These are phyloP conservation scores for Drosophila subsilvestris DNA, from an alignment of 2,888 invertebrate genomes.

Conservation along the genomic window DNA sequence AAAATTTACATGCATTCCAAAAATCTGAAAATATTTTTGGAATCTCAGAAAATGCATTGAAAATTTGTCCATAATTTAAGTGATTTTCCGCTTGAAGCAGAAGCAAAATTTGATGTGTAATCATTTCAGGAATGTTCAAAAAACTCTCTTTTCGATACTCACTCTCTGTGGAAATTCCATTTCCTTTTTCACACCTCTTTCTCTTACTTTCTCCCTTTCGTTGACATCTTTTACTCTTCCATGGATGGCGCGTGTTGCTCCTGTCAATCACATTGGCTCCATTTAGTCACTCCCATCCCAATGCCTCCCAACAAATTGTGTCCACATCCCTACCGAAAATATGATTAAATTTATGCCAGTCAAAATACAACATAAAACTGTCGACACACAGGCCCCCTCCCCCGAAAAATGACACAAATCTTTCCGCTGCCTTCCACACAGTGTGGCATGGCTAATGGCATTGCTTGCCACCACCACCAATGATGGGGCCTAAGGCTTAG, in stretches of 20 bases:
- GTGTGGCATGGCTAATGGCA: constrained; percentile 33
- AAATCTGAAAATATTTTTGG: too few species aligned
- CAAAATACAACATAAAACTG: constrained; percentile 57
- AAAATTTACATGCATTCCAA: too few species aligned
- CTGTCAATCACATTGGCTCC: constrained; percentile 30
- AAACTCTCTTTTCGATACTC: background rate
- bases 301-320: too few species aligned
- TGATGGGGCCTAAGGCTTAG: background rate
- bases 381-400: constrained; percentile 42
- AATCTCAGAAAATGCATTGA: background rate
- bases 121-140: background rate
- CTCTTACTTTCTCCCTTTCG: background rate
- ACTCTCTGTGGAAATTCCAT: constrained; percentile 1
- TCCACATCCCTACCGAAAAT: constrained; percentile 16
- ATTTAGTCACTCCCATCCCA: constrained; percentile 6
- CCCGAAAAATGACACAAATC: constrained; percentile 22
- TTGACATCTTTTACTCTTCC: background rate
- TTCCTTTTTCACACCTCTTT: background rate
- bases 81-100: background rate
- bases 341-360: constrained; percentile 69
- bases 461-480: constrained; percentile 11
- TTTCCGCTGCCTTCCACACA: constrained; percentile 32
- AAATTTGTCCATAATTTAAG: background rate
- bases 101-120: background rate
- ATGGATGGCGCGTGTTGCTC: background rate